Evolutionary conservation across 2,113 vertebrate species (phyloP).

Genomic region (Rhinichthys klamathensis): DNA sequence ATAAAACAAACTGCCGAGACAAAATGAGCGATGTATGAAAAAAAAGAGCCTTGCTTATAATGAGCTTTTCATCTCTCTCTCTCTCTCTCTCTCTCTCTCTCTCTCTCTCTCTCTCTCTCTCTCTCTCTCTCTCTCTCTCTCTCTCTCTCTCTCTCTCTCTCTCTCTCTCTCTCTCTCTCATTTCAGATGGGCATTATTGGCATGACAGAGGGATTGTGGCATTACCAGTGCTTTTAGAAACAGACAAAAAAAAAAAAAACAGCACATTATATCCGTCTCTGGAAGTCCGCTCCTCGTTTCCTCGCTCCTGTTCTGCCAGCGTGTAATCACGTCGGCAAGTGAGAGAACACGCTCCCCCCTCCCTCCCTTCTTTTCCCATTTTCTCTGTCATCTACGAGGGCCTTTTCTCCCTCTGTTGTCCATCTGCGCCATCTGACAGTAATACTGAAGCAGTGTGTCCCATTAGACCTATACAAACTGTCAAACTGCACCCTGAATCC

Average conservation of each 20-base stretch:
- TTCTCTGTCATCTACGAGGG: slow-evolving; percentile 33
- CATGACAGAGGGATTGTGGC: slow-evolving; percentile 67
- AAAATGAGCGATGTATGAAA: slow-evolving; percentile 73
- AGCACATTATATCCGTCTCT: slow-evolving; percentile 66
- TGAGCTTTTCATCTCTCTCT: slow-evolving; percentile 60
- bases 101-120: slow-evolving; percentile 46
- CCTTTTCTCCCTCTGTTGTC: slow-evolving; percentile 55
- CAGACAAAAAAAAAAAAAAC: slow-evolving; percentile 53
- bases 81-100: slow-evolving; percentile 65
- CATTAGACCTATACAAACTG: slow-evolving; percentile 56
- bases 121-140: slow-evolving; percentile 64
- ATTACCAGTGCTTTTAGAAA: slow-evolving; percentile 69
- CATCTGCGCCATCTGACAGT: slow-evolving; percentile 60
- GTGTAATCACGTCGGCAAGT: slow-evolving; percentile 64
- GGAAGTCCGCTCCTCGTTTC: slow-evolving; percentile 57
- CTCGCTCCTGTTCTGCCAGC: slow-evolving; percentile 63
- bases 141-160: slow-evolving; percentile 15
- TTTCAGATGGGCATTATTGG: slow-evolving; percentile 76
- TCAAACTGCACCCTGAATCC: slow-evolving; percentile 40
- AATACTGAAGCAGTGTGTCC: slow-evolving; percentile 55
- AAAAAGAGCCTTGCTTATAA: slow-evolving; percentile 44
- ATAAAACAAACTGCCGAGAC: slow-evolving; percentile 77
- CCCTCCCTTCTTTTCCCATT: neutral
- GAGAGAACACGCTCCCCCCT: slow-evolving; percentile 49
- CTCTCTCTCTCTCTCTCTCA: slow-evolving; percentile 72